Evolutionary conservation across 1,140 invertebrate genomes (phyloP).

Genomic region (Gonatopus flavifemur): DNA sequence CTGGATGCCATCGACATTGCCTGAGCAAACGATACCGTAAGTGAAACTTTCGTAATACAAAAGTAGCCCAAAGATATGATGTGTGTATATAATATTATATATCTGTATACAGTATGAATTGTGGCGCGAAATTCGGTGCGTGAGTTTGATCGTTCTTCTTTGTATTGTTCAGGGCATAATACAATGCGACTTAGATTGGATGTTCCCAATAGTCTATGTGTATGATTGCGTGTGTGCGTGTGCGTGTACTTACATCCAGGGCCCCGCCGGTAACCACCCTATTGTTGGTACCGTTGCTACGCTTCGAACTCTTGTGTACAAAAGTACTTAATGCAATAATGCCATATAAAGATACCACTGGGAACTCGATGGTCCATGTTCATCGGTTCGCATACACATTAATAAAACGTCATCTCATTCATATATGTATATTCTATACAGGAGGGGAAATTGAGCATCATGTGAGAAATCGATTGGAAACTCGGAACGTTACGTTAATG

Average conservation of each 20-base stretch:
- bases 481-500: no score
- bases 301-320: conserved; percentile 45
- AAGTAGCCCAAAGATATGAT: conserved; percentile 19
- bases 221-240: no score
- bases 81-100: conserved; percentile 16
- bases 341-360: conserved; percentile 53
- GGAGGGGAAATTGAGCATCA: no score
- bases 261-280: conserved; percentile 28
- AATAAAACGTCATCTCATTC: no score
- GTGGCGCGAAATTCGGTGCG: conserved; percentile 12
- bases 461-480: no score
- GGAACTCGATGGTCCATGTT: conserved; percentile 32
- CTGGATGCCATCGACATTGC: no score
- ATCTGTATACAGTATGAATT: not conserved
- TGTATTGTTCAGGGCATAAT: conserved; percentile 22
- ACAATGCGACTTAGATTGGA: no score
- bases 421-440: no score
- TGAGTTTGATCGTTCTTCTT: conserved; percentile 27
- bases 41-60: not conserved
- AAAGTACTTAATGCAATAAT: conserved; percentile 54
- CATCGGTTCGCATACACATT: conserved; percentile 19
- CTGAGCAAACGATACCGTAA: conserved; percentile 13
- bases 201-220: no score
- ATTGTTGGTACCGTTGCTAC: conserved; percentile 26
- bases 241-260: no score